A percentile compares a stretch with the other conserved stretches of the same genome.
Conservation (phyloP, 1,140 invertebrate species). For the Helicoverpa zea region DNA sequence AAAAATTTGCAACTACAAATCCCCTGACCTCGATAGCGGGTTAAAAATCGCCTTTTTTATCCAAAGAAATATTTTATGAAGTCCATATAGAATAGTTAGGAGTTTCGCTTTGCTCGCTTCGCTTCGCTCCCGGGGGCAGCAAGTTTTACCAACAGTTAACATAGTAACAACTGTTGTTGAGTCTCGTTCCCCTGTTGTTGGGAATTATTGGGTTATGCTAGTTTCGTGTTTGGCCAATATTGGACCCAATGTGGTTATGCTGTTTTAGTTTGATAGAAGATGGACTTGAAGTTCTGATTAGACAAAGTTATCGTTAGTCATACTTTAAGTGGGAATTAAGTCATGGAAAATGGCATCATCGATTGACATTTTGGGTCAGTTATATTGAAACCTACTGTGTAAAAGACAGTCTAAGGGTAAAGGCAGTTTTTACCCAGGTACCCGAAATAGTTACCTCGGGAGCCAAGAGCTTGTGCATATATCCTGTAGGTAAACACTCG, state of each 20-base stretch:
- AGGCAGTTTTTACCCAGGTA: too few relatives aligned
- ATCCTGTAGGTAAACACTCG: too few relatives aligned
- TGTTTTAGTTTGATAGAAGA: too few relatives aligned
- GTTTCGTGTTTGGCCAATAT: slow-evolving; percentile 28
- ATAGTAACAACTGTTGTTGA: slow-evolving; percentile 33
- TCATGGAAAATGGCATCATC: too few relatives aligned
- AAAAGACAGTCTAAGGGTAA: too few relatives aligned
- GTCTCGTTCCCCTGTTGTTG: slow-evolving; percentile 17
- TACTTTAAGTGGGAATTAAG: too few relatives aligned
- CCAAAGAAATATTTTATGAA: slow-evolving; percentile 34
- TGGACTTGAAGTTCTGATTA: too few relatives aligned
- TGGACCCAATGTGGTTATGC: not conserved
- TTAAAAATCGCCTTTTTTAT: slow-evolving; percentile 30
- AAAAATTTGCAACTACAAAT: not conserved
- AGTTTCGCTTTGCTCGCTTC: slow-evolving; percentile 32
- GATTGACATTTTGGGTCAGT: too few relatives aligned
- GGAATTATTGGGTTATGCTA: slow-evolving; percentile 22
- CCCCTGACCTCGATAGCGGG: not conserved
- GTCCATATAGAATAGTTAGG: slow-evolving; percentile 36
- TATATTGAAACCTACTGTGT: too few relatives aligned
- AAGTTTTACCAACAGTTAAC: slow-evolving; percentile 35
- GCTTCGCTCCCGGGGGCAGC: slow-evolving; percentile 11
- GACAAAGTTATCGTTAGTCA: too few relatives aligned
- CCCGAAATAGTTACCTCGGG: too few relatives aligned
- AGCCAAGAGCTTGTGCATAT: too few relatives aligned